Base-by-base conservation (phyloP, 1,140 invertebrate species). In the Cydia splendana region DNA sequence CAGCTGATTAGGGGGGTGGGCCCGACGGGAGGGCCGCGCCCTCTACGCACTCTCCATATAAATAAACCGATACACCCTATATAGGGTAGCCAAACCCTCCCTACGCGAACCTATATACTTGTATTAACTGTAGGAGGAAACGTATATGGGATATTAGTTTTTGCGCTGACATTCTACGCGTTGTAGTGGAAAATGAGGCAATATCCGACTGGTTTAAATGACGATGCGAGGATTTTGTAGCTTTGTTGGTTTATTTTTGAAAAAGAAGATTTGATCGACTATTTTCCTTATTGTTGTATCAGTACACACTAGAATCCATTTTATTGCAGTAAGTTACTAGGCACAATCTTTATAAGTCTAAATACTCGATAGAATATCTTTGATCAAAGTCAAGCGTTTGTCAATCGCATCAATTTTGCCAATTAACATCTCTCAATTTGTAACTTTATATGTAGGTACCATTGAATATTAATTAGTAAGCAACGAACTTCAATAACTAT, bases 111-210 rank as follows among this genome's bases (percentile, higher is more conserved):
- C 76, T 81, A 84, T 69, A 82, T 85, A 82, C 62, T 79, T 76
- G 74, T 83, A 80, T 79, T 78, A 82, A 81, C 80, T 82, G 87
- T 81, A 69, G 30, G 84, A 86, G 87, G 84, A 85, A 85, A 89
- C 81, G 86, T 89, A 89, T 86, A 89, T 89, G 86, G 88, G 87
- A 86, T 88, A 88, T 91, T 91, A 91, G 88, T 89, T 91, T 90
- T 90, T 91, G 88, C 84, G 84, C 83, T 81, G 81, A 83, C 84
- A 80, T 75, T 80, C 81, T 81, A 83, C 82, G 89, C 88, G 88
- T 89, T 87, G 85, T 89, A 78, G 86, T 86, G 87, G 86, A 91
- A 90, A 90, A 90, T 83, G 84, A 90, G 84, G 76, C 87, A 85
- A 91, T 91, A 88, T 91, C 88, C 87, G 45, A 53, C 28, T 30